A percentile compares a stretch with the other conserved stretches of the same genome.
These are phyloP conservation scores for Melanotus villosus DNA, from an alignment of 2,888 invertebrate species.

Conservation along the genomic window DNA sequence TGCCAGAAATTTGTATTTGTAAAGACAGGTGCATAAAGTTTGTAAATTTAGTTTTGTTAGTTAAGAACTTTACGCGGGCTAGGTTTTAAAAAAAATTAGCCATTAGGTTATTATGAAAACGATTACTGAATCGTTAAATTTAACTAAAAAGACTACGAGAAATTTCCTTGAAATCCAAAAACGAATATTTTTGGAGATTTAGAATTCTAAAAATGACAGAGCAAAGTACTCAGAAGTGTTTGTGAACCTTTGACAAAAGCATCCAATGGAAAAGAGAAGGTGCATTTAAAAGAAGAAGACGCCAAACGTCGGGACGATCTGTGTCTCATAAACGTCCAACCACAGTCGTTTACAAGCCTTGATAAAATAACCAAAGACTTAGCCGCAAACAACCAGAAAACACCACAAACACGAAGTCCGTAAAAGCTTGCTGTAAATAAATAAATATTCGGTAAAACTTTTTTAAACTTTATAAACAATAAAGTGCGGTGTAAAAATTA, in stretches of 20 bases:
- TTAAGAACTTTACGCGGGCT: not conserved
- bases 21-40: not conserved
- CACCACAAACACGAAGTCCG: not conserved
- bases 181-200: conserved; percentile 24
- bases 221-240: conserved; percentile 42
- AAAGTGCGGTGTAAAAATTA: not conserved
- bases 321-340: conserved; percentile 42
- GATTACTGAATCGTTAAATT: no score
- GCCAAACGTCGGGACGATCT: conserved; percentile 42
- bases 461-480: no score
- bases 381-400: conserved; percentile 1
- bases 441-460: not conserved
- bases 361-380: conserved; percentile 16
- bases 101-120: no score
- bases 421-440: not conserved
- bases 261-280: conserved; percentile 32
- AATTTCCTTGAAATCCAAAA: conserved; percentile 26
- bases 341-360: conserved; percentile 38
- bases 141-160: not conserved
- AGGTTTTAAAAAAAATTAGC: not conserved
- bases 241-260: conserved; percentile 41
- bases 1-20: not conserved
- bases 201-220: conserved; percentile 23
- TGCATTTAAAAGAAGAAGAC: conserved; percentile 47
- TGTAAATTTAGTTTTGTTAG: not conserved